phyloP scores from a whole-genome alignment of 2,113 vertebrate species.

The Micronisus gabar region DNA sequence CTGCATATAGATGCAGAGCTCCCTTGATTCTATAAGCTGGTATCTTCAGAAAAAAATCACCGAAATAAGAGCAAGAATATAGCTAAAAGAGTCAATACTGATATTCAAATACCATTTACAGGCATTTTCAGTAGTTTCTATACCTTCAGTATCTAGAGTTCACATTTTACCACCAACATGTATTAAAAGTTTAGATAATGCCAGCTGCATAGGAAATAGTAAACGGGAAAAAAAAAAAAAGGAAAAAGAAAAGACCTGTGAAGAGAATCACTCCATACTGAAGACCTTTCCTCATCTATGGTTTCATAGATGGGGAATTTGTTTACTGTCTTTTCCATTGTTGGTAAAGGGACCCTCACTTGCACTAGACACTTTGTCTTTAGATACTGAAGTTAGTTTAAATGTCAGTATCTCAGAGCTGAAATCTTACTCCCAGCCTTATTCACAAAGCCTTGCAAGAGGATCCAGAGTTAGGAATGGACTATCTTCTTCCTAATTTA shows the following conservation, averaged over 20 bases:
- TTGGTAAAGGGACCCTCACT: not conserved
- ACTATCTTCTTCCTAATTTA: not conserved
- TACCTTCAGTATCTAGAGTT: not conserved
- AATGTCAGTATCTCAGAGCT: not conserved
- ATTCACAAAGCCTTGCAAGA: not conserved
- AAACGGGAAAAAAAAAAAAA: no score
- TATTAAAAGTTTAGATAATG: not conserved
- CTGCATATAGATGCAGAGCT: not conserved
- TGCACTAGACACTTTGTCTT: rapidly evolving
- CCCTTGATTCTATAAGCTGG: not conserved
- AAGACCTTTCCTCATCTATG: not conserved
- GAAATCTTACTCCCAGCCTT: not conserved
- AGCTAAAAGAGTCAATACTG: not conserved
- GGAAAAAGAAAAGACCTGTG: no score
- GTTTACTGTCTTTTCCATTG: not conserved
- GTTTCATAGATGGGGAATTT: not conserved
- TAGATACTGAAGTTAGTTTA: not conserved
- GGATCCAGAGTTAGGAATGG: not conserved
- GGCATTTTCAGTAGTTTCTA: not conserved
- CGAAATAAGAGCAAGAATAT: not conserved
- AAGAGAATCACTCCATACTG: not conserved
- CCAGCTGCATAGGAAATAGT: not conserved
- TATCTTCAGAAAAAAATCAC: not conserved
- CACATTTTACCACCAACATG: not conserved
- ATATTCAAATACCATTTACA: not conserved